Evolutionary conservation across 2,113 vertebrate species (phyloP), one percentile per base, ranked within the genome.

Genomic region (Pimephales promelas): DNA sequence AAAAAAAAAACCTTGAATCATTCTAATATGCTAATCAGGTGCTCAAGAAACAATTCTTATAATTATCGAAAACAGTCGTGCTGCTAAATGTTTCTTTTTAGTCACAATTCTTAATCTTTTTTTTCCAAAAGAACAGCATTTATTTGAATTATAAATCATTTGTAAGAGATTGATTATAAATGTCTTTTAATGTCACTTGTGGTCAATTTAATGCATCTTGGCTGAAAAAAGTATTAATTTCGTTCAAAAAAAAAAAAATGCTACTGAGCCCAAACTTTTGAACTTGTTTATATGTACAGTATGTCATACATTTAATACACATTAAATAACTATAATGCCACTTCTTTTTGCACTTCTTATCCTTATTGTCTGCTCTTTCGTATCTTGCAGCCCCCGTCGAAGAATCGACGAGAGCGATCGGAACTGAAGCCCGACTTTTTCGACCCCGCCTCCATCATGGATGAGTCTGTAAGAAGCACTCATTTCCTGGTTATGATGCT

Each of bases 391-490:
- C 98, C 98, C 61, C 97, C 98, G 20, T 99, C 98, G 82, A 99
- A 99, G 95, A 99, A 98, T 91, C 97, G 98, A 59, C 95, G 98
- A 88, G 98, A 99, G 91, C 95, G 98, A 93, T 98, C 97, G 81
- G 98, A 99, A 88, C 94, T 99, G 87, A 99, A 99, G 93, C 98
- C 98, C 74, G 98, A 99, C 96, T 99, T 97, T 95, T 99, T 99
- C 92, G 98, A 99, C 94, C 98, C 98, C 13, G 96, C 97, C 91
- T 99, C 98, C 92, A 99, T 99, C 94, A 99, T 99, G 97, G 98
- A 99, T 92, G 98, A 99, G 93, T 99, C 98, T 94, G 98, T 99
- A 96, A 95, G 97, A 83, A 83, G 84, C 84, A 88, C 87, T 84
- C 87, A 88, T 68, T 88, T 88, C 84, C 84, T 88, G 84, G 87